Evolutionary conservation across 2,797 vertebrate genomes (phyloP).

Genomic region (Staurois parvus): DNA sequence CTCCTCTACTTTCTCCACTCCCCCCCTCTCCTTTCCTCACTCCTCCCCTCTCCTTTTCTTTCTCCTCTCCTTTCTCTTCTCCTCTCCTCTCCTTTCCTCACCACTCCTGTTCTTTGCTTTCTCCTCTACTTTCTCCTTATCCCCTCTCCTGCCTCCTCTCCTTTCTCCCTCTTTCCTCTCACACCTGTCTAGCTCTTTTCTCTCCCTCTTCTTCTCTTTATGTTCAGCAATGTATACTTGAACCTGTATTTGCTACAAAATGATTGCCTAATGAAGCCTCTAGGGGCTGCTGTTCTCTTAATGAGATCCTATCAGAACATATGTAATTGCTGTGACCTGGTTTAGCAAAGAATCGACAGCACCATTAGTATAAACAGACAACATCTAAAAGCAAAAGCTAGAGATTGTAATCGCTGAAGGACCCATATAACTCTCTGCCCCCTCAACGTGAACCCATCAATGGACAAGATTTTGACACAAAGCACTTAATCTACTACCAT

Average conservation of each 20-base stretch:
- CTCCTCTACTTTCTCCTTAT: neutral
- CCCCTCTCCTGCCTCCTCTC: neutral
- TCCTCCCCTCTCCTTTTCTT: neutral
- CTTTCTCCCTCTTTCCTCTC: neutral
- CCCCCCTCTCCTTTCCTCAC: too few relatives aligned
- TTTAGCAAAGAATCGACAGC: neutral
- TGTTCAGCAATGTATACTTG: neutral
- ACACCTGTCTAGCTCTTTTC: too few relatives aligned
- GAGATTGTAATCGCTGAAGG: conserved; percentile 1
- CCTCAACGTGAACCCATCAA: conserved; percentile 6
- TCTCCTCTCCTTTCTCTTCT: neutral
- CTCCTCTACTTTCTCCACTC: too few relatives aligned
- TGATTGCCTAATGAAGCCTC: conserved; percentile 19
- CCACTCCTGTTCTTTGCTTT: too few relatives aligned
- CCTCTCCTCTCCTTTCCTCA: too few relatives aligned
- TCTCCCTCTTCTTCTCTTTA: neutral
- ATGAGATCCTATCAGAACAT: conserved; percentile 9
- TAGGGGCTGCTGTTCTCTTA: conserved; percentile 53
- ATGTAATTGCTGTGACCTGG: neutral
- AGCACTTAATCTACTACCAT: neutral
- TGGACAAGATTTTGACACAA: neutral
- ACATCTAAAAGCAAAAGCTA: neutral
- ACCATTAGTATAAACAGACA: neutral
- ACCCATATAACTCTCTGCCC: neutral
- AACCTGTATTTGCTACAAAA: neutral